Base-by-base conservation (phyloP, 23 tunicate species). In the Halocynthia aurantium region DNA sequence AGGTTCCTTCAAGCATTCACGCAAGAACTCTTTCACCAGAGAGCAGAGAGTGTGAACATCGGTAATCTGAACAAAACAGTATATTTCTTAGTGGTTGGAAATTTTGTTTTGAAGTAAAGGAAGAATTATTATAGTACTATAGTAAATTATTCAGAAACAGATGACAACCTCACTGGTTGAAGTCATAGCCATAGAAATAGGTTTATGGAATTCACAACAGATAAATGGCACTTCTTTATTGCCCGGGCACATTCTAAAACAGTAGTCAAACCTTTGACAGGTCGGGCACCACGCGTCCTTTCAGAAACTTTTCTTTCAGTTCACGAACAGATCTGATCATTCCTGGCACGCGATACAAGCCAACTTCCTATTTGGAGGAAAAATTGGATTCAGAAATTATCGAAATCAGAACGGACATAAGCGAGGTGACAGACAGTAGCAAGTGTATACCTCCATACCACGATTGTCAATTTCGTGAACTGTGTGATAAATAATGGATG, bases 31-130 rank as follows among this genome's bases (percentile, higher is more conserved):
- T 86, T 91, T 91, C 50, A 91, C 97, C 51, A 91, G 76, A 6
- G 97, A 91, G 52, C 97, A 91, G 56, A 91, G 69, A 21, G 97
- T 82, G 55, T 91, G 97, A 1, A 91, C 78, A 53, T 91, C 97
- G 9, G 55, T 64, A 0, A 84, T 83, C 88, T 84, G 2, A 17
- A 77, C 17, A 50, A 31, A 31, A 31, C 44, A 31, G 44, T 31
- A n/a, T n/a, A n/a, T n/a, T n/a, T n/a, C n/a, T n/a, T n/a, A n/a
- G n/a, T n/a, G n/a, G n/a, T n/a, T n/a, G n/a, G n/a, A n/a, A n/a
- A n/a, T n/a, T n/a, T n/a, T n/a, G n/a, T n/a, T n/a, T n/a, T n/a
- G n/a, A n/a, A n/a, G n/a, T n/a, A n/a, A n/a, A n/a, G n/a, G n/a
- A n/a, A n/a, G n/a, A n/a, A n/a, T n/a, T n/a, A n/a, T n/a, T n/a